Evolutionary conservation across 2,113 vertebrate genomes (phyloP).

Genomic region (Ptilonorhynchus violaceus): DNA sequence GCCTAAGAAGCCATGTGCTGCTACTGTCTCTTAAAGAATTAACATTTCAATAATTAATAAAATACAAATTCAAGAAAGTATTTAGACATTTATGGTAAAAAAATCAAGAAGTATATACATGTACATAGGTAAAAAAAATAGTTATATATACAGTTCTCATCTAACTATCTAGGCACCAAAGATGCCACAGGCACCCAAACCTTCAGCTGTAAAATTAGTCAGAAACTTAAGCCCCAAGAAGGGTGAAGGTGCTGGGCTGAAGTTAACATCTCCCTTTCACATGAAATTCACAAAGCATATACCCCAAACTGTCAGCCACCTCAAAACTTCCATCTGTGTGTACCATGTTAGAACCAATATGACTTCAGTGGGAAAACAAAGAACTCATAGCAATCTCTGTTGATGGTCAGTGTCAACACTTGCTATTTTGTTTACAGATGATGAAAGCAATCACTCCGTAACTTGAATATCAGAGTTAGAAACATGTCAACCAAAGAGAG

Average conservation of each 20-base stretch:
- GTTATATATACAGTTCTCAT: neutral
- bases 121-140: neutral
- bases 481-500: neutral
- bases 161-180: neutral
- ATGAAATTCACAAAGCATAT: neutral
- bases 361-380: neutral
- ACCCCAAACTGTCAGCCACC: neutral
- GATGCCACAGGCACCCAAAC: neutral
- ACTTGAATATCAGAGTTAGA: neutral
- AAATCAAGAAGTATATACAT: neutral
- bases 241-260: neutral
- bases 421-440: neutral
- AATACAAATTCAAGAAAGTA: neutral
- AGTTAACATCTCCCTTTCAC: neutral
- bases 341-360: neutral
- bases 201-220: neutral
- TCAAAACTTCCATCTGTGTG: neutral
- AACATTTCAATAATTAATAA: neutral
- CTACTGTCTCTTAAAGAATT: neutral
- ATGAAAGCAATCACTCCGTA: neutral
- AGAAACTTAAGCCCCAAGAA: neutral
- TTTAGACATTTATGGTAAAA: neutral
- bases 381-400: neutral
- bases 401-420: neutral
- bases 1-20: neutral